These are phyloP conservation scores for Peromyscus californicus DNA, from an alignment of 2,113 vertebrate genomes.

Conservation along the genomic window DNA sequence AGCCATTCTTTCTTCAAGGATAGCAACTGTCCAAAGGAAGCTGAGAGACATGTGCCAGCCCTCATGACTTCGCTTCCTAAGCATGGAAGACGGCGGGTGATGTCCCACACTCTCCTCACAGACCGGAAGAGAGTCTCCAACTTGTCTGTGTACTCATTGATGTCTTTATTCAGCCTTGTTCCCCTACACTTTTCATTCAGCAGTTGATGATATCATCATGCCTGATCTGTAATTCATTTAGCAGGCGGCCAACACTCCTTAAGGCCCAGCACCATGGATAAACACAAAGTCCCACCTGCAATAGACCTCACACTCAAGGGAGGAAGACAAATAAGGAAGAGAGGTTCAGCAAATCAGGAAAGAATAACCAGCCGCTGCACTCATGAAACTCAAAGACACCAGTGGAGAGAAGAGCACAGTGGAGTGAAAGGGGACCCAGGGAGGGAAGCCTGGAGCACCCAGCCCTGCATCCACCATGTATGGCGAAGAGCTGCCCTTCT, in stretches of 20 bases:
- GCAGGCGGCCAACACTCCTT: background rate
- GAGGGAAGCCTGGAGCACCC: background rate
- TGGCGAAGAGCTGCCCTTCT: background rate
- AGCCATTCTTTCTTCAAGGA: background rate
- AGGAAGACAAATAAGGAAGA: background rate
- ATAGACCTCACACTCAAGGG: fast-evolving
- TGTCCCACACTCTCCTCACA: too few species aligned
- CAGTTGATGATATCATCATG: background rate
- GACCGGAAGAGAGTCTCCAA: background rate
- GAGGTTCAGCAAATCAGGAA: background rate
- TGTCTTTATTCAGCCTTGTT: background rate
- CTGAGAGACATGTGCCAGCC: background rate
- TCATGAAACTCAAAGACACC: fast-evolving
- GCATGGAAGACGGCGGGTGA: fast-evolving
- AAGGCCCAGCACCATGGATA: background rate
- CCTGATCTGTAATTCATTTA: background rate
- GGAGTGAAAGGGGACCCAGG: too few species aligned
- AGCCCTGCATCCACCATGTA: background rate
- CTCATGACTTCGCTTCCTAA: background rate
- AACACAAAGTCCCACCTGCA: too few species aligned
- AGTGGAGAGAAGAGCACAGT: background rate
- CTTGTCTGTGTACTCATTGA: fast-evolving
- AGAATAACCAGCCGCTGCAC: background rate
- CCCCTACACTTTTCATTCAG: background rate
- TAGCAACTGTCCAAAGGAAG: background rate